Evolutionary conservation across 2,797 vertebrate species (phyloP), one percentile per base, ranked within the genome.

Genomic region (Toxotes lorentzi): DNA sequence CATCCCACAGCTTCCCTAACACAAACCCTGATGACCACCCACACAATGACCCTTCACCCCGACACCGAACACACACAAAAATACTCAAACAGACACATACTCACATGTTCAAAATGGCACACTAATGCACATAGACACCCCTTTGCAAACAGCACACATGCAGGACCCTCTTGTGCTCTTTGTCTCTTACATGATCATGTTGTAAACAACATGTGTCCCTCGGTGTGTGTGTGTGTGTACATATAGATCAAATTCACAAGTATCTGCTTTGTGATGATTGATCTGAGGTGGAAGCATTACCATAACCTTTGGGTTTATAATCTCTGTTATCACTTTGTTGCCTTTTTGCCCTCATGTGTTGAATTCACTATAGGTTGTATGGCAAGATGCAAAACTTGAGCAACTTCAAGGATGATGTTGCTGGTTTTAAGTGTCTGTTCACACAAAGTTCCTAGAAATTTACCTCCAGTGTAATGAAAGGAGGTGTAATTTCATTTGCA

Each of bases 1-100:
- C 89, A 85, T 89, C 86, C 81, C 73, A 76, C 59, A 68, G 65
- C 68, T 88, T 87, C 54, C 62, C 64, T 83, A 50, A 71, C 81
- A 79, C 79, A 83, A 88, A 77, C 63, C 63, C 70, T 48, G 70
- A 56, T 78, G 87, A 87, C 88, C 90, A 85, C 86, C 86, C 84
- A 89, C 83, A 76, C 90, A 85, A 78, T 82, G 90, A 91, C 88
- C 91, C 75, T 85, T 89, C 76, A 85, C 81, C 82, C 79, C 24
- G 1, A 71, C 70, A 71, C 40, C 32, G 11, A 64, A 58, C 63
- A 71, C 71, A 75, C 30, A 35, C 38, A 40, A 14, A 45, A 41
- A 21, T 30, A 41, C 47, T 32, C 40, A 56, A 45, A 38, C 34
- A 41, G 23, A 67, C 54, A 38, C 40, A 57, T 59, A 72, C 41